A percentile compares a stretch with the other conserved stretches of the same genome.
phyloP scores from a whole-genome alignment of 2,888 invertebrate species.

The Boloria selene region DNA sequence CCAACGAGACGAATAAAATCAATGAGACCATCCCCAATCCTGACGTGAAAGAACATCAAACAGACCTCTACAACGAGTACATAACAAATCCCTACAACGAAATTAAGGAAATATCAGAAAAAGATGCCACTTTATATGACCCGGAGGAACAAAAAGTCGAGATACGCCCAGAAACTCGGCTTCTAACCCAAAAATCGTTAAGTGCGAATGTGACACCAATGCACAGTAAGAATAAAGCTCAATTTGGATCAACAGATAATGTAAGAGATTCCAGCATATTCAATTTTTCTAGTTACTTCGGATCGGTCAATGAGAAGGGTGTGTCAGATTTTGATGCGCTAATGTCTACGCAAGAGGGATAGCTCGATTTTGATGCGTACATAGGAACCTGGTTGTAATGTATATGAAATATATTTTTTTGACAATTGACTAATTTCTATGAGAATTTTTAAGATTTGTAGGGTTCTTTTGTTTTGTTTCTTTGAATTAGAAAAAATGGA shows the following conservation, averaged over 20 bases:
- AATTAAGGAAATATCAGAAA: conserved; percentile 53
- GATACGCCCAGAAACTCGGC: conserved; percentile 35
- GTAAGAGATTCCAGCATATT: conserved; percentile 76
- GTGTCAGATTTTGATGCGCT: conserved; percentile 84
- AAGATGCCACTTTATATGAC: conserved; percentile 61
- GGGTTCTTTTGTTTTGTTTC: not conserved
- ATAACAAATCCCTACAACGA: conserved; percentile 82
- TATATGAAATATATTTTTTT: conserved; percentile 4
- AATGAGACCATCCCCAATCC: conserved; percentile 20
- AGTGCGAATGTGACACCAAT: conserved; percentile 73
- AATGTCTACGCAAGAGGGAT: conserved; percentile 70
- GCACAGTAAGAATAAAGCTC: conserved; percentile 65
- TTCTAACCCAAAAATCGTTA: conserved; percentile 63
- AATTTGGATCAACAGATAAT: conserved; percentile 75
- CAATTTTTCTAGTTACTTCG: conserved; percentile 86
- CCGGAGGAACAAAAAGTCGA: conserved; percentile 52
- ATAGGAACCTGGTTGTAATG: conserved; percentile 69
- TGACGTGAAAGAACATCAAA: conserved; percentile 47
- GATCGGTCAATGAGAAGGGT: conserved; percentile 74
- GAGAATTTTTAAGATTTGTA: conserved; percentile 15
- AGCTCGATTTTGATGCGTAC: conserved; percentile 57
- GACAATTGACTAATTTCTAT: not conserved
- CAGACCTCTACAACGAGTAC: conserved; percentile 80
- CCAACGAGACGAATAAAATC: no score
- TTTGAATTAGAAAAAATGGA: no score